Evolutionary conservation across 2,888 invertebrate species (phyloP), one percentile per base, ranked within the genome.

Genomic region (Conops quadrifasciatus): DNA sequence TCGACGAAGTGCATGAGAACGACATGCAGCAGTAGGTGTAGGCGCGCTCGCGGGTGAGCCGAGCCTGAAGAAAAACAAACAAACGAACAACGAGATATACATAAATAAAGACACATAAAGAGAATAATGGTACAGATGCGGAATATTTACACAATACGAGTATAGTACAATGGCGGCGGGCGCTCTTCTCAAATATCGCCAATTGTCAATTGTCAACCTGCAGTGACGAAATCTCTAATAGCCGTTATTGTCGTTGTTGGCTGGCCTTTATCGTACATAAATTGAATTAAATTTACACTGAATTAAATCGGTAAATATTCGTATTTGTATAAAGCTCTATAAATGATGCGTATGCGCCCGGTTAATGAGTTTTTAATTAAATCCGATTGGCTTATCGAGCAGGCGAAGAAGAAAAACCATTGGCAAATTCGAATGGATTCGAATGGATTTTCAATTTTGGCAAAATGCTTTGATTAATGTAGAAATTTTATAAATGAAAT

Each of bases 351-450:
- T 21, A n/a, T 53, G 53, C 19, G 19, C 5, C 9, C 21, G 2
- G 19, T 53, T n/a, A 53, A 53, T 53, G 53, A 53, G 53, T 53
- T 53, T 53, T 53, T 53, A 53, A 53, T 53, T 53, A 53, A 53
- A 21, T 53, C 21, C 21, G 53, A 11, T 11, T 24, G 36, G 5
- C 9, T 36, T 36, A 36, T 36, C 36, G 36, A 36, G 9, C 5
- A 36, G 36, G 36, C 36, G 36, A 36, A 36, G 9, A 36, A 36
- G 5, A 36, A 36, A 36, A 36, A 36, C 4, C 4, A 9, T 9
- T 7, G 36, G 36, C 36, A 9, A 36, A 36, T 36, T 36, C 9
- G 36, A 36, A 4, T 36, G 36, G 36, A 36, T 36, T 36, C 4
- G 9, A 36, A 36, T 36, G 36, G 36, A 36, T 36, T 36, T 36